Conservation (phyloP, 2,888 invertebrate genomes). For the Catocala nupta region DNA sequence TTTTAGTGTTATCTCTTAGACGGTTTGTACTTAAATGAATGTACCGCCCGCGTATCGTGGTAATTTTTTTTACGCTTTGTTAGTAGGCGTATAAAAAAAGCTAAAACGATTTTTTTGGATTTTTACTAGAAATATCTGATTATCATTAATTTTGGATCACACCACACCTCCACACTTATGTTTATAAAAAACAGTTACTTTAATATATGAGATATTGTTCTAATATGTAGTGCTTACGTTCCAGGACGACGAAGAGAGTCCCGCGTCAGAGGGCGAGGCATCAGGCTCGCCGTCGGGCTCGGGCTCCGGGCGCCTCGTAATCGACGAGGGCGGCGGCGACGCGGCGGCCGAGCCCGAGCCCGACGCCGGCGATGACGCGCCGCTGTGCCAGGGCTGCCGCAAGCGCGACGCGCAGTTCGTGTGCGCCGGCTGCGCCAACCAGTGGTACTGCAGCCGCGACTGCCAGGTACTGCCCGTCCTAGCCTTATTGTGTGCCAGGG, state of each 20-base stretch:
- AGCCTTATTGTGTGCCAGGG: too few relatives aligned
- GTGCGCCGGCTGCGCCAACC: conserved; percentile 96
- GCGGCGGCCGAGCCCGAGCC: conserved; percentile 69
- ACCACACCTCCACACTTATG: too few relatives aligned
- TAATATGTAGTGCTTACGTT: not conserved
- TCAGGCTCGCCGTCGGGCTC: conserved; percentile 65
- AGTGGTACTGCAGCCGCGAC: conserved; percentile 97
- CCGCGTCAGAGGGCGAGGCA: conserved; percentile 81
- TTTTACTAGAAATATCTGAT: too few relatives aligned
- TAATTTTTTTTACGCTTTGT: too few relatives aligned
- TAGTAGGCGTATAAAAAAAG: too few relatives aligned
- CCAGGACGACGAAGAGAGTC: conserved; percentile 89
- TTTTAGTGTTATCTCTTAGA: too few relatives aligned
- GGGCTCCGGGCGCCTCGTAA: conserved; percentile 68
- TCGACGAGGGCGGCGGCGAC: conserved; percentile 64
- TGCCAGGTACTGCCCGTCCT: conserved; percentile 91
- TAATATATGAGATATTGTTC: not conserved
- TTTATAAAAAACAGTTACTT: too few relatives aligned
- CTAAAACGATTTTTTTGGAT: too few relatives aligned
- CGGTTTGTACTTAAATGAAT: too few relatives aligned
- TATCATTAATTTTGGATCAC: too few relatives aligned
- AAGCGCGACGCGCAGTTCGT: conserved; percentile 94
- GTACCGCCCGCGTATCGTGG: too few relatives aligned
- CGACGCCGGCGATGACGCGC: conserved; percentile 85
- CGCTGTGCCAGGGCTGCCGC: conserved; percentile 95